A percentile compares a stretch with the other conserved stretches of the same genome.
Evolutionary conservation across 2,797 vertebrate genomes (phyloP).

Genomic region (Amazona ochrocephala): DNA sequence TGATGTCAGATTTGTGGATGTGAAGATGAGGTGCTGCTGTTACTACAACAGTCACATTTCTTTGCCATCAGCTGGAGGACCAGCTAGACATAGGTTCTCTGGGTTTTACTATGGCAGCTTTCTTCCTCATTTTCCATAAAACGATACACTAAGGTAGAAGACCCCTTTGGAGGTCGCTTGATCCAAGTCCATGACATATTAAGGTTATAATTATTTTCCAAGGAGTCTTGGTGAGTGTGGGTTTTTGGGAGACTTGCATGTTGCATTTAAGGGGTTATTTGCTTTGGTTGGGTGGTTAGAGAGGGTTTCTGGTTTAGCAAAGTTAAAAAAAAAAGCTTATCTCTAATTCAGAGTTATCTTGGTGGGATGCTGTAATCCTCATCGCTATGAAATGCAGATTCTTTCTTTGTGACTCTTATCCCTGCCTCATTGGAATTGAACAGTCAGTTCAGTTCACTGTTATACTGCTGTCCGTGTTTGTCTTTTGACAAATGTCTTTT

Average conservation of each 20-base stretch:
- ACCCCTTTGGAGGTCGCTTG: background rate
- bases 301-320: background rate
- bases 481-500: background rate
- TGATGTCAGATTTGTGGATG: background rate
- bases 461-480: background rate
- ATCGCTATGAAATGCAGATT: background rate
- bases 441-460: background rate
- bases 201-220: background rate
- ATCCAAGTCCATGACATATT: background rate
- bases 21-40: background rate
- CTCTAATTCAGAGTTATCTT: background rate
- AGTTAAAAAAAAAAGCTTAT: background rate
- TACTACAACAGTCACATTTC: background rate
- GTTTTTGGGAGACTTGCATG: fast-evolving
- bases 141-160: background rate
- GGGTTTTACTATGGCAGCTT: background rate
- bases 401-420: background rate
- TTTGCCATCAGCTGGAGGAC: background rate
- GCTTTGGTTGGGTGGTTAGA: background rate
- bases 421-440: background rate
- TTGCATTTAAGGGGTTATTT: background rate
- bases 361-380: background rate
- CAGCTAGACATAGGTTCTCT: background rate
- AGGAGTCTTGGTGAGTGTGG: background rate
- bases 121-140: background rate